A percentile compares a stretch with the other conserved stretches of the same genome.
Evolutionary conservation across 2,113 vertebrate species (phyloP).

Genomic region (Nymphicus hollandicus): DNA sequence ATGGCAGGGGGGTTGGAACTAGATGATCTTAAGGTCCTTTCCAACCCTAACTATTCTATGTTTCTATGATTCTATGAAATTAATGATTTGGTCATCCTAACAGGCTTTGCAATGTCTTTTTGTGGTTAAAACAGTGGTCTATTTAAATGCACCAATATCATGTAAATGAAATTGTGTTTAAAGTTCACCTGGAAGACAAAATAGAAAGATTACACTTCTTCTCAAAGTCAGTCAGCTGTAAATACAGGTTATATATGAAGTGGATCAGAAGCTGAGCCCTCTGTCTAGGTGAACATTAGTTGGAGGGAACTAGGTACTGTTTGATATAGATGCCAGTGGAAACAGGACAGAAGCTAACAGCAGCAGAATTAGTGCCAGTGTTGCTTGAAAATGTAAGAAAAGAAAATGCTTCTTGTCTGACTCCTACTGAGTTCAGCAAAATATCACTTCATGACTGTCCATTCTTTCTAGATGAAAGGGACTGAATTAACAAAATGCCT

Average conservation of each 20-base stretch:
- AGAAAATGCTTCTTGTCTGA: background rate
- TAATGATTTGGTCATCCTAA: background rate
- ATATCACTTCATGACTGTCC: background rate
- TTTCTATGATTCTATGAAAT: too few species aligned
- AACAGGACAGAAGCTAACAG: background rate
- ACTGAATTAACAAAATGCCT: background rate
- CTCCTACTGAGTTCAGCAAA: background rate
- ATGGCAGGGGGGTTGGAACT: too few species aligned
- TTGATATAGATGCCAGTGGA: background rate
- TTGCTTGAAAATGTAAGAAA: background rate
- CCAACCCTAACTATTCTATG: too few species aligned
- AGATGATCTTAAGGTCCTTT: too few species aligned
- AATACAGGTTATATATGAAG: background rate
- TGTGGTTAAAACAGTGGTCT: background rate
- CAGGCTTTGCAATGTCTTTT: background rate
- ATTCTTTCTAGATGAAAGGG: background rate
- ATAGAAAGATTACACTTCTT: background rate
- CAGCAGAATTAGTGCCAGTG: background rate
- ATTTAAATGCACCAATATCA: background rate
- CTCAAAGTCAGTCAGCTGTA: background rate
- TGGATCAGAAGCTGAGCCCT: background rate
- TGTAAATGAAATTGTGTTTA: background rate
- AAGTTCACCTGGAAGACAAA: background rate
- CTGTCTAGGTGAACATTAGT: background rate
- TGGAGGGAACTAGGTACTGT: background rate